Evolutionary conservation across 2,797 vertebrate genomes (phyloP).

Genomic region (Cebuella pygmaea): DNA sequence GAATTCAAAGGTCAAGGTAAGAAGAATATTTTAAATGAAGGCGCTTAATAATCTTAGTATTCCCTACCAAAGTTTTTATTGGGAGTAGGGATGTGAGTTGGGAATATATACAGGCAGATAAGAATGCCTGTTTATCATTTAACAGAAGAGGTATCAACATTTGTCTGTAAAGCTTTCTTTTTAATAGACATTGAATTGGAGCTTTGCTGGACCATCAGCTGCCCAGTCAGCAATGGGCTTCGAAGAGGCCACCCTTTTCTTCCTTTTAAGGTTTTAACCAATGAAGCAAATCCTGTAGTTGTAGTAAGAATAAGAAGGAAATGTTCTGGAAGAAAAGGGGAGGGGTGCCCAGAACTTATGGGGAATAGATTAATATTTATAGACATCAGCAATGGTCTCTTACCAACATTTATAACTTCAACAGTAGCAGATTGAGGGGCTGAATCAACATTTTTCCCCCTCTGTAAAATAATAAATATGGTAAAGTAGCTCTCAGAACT

Average conservation of each 20-base stretch:
- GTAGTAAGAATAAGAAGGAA: background rate
- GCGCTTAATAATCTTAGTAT: background rate
- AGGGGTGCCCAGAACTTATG: background rate
- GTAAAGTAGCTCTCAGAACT: constrained; percentile 83
- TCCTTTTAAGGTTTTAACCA: constrained; percentile 54
- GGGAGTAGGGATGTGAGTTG: background rate
- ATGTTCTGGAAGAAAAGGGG: constrained; percentile 44
- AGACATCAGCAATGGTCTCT: constrained; percentile 77
- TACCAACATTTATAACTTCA: constrained; percentile 78
- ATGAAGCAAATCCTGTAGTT: constrained; percentile 59
- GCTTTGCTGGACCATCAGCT: constrained; percentile 64
- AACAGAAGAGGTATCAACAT: background rate
- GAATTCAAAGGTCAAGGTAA: constrained; percentile 19
- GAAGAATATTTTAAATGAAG: constrained; percentile 37
- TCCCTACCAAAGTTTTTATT: background rate
- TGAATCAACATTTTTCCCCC: constrained; percentile 76
- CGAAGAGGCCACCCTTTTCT: constrained; percentile 68
- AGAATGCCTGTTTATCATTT: constrained; percentile 25
- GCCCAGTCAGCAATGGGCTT: constrained; percentile 53
- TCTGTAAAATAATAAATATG: constrained; percentile 85
- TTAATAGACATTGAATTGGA: constrained; percentile 59
- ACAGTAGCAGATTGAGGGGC: constrained; percentile 82
- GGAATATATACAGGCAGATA: background rate
- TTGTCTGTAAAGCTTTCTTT: constrained; percentile 53
- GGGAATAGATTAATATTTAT: constrained; percentile 80